Base-by-base conservation (phyloP, 2,888 invertebrate species). In the Polyommatus iphigenia region DNA sequence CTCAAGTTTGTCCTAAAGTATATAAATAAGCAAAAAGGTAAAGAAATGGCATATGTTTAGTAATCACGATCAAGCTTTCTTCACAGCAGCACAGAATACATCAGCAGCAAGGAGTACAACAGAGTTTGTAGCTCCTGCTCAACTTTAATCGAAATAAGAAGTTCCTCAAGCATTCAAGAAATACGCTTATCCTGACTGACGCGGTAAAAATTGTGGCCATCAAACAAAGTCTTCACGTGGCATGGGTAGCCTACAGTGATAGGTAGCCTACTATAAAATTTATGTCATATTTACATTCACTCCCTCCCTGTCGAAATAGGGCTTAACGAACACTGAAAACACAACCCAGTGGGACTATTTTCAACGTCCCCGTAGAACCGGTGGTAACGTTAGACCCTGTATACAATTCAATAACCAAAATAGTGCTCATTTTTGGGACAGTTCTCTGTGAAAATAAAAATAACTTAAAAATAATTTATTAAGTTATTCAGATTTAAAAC, bases 211-310 rank as follows among this genome's bases (percentile, higher is more conserved):
- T 59, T 20, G n/a, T 24, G 24, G 20, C 24, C 62, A 24, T 62
- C 24, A 62, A 59, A 59, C 20, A n/a, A 24, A 62, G 67, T 67
- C 24, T 32, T 10, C 24, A 76, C 80, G 75, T 78, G 77, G 59
- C 78, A 73, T 72, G 75, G 76, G n/a, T n/a, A n/a, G n/a, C n/a
- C n/a, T n/a, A n/a, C n/a, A n/a, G n/a, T n/a, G n/a, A n/a, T n/a
- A n/a, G 75, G 72, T 77, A 71, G 71, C 78, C 86, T 85, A 83
- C 85, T 93, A 89, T 89, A 91, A 91, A 90, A 91, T 92, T 91
- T 89, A 91, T 90, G 90, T 87, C 89, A 87, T 91, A 89, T 92
- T 91, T 91, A 90, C 90, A 92, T 92, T 90, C 91, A 50, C 89
- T 86, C 88, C 89, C 54, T 18, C 84, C 86, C 83, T 85, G 83